Evolutionary conservation across 2,113 vertebrate genomes (phyloP), one percentile per base, ranked within the genome.

Genomic region (Cervus canadensis): DNA sequence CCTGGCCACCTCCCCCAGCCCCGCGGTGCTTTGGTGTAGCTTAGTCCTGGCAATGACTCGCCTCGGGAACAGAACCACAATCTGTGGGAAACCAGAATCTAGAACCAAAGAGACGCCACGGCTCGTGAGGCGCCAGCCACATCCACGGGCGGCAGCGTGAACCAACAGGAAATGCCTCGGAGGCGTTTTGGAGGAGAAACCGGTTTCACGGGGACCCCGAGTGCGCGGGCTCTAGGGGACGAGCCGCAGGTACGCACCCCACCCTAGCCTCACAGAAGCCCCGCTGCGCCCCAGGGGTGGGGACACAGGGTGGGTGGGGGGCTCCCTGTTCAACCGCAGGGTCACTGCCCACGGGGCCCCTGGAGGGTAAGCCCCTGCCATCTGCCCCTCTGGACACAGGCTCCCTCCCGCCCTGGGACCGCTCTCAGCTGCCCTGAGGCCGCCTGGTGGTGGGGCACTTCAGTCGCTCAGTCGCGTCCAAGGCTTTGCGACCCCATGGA

Each of bases 241-340:
- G 0, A 10, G 85, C 9, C 0, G 0, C 40, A 21, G 17, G 64
- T 6, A 5, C 5, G 17, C 54, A 43, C 17, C 56, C 33, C 6
- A 2, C 12, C 33, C 33, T 4, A 5, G 78, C 23, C 57, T 81
- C 48, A 14, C n/a, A 23, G 52, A 25, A 5, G 50, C 50, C 76
- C 30, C 10, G 0, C 1, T 1, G 9, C 0, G 17, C 62, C 43
- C 48, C 9, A 2, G 12, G 48, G 28, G 28, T 5, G 28, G 74
- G 43, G 43, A 43, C 25, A 2, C 0, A 50, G 48, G 13, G 40
- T 25, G 40, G 6, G 40, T 9, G 13, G 74, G 45, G 76, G 30
- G 4, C 5, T 12, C 17, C 16, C 78, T 81, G 48, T 19, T 50
- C 28, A 7, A 19, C 2, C 5, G 23, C 71, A 76, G 23, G 71